Percentiles rank a stretch among this genome's conserved stretches.
These are phyloP conservation scores for Mormyrus hasselquistii DNA, from an alignment of 2,797 vertebrate species.

Conservation along the genomic window DNA sequence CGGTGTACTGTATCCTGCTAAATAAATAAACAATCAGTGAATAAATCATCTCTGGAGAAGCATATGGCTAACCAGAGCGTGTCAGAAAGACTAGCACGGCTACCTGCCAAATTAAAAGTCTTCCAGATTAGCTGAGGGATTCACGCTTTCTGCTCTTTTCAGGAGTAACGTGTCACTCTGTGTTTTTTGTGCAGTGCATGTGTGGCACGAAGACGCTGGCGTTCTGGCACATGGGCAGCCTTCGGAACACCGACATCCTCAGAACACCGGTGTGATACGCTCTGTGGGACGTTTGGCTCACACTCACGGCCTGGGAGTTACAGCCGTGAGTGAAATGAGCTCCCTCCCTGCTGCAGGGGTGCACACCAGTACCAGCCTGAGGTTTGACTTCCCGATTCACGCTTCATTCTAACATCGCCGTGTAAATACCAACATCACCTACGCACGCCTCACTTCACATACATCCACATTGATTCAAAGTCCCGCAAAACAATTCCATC, in stretches of 20 bases:
- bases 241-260: background rate
- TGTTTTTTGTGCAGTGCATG: background rate
- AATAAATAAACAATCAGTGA: background rate
- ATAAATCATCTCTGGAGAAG: background rate
- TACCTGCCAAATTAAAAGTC: background rate
- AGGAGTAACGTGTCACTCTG: background rate
- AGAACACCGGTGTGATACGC: background rate
- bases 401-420: background rate
- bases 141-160: background rate
- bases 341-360: slow-evolving; percentile 35
- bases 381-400: background rate
- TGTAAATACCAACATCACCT: background rate
- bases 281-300: slow-evolving; percentile 31
- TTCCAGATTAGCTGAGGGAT: background rate
- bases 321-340: slow-evolving; percentile 41
- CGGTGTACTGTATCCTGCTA: background rate
- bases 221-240: background rate
- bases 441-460: background rate
- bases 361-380: slow-evolving; percentile 22
- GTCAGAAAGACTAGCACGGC: background rate
- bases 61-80: background rate
- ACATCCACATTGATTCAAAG: background rate
- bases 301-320: slow-evolving; percentile 20
- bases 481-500: background rate
- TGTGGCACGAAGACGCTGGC: background rate